A percentile compares a stretch with the other conserved stretches of the same genome.
phyloP scores from a whole-genome alignment of 2,888 invertebrate genomes.

The Athrips mouffetella region DNA sequence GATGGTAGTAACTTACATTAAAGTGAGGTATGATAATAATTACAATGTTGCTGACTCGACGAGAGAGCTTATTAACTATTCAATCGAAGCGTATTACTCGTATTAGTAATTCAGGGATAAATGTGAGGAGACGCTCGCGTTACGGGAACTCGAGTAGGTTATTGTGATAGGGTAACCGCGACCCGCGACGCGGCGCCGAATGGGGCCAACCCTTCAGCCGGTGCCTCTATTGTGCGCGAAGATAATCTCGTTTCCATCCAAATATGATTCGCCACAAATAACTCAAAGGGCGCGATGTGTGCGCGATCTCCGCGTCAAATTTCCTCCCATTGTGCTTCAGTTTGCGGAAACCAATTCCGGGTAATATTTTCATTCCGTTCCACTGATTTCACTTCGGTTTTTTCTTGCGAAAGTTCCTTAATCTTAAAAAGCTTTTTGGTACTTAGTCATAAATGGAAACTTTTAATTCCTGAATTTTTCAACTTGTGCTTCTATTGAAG shows the following conservation, averaged over 20 bases:
- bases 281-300: conserved; percentile 2
- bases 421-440: neutral
- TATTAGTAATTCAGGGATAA: neutral
- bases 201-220: too few species aligned
- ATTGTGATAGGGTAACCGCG: too few species aligned
- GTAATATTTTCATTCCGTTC: conserved; percentile 2
- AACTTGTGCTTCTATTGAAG: neutral
- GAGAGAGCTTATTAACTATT: neutral
- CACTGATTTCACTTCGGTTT: neutral
- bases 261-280: conserved; percentile 12
- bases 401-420: neutral
- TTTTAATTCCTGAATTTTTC: neutral
- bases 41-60: neutral
- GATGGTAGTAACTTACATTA: too few species aligned
- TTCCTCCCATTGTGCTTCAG: neutral
- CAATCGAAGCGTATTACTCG: neutral
- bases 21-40: too few species aligned
- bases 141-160: too few species aligned
- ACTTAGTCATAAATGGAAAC: neutral
- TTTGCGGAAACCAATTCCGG: neutral
- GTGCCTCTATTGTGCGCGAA: neutral
- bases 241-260: conserved; percentile 10
- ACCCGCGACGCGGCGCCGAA: neutral
- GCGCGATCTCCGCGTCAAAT: neutral
- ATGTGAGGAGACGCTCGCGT: too few species aligned